Percentiles rank a stretch among this genome's conserved stretches.
phyloP scores from a whole-genome alignment of 2,888 invertebrate genomes.

The Cyclophora punctaria region DNA sequence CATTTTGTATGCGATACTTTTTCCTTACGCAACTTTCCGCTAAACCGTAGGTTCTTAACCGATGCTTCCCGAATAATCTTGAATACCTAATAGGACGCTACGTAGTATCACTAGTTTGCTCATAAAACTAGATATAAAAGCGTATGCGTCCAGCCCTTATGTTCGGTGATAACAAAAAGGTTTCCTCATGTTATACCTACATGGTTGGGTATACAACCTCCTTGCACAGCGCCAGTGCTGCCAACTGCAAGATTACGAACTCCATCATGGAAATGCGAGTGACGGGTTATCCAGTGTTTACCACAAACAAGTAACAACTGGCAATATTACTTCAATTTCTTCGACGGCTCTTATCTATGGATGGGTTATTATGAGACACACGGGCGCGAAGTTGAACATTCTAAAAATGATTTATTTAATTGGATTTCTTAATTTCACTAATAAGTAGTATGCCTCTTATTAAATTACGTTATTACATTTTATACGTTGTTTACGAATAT shows the following conservation, averaged over 20 bases:
- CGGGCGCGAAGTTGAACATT: conserved; percentile 5
- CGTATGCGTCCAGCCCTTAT: conserved; percentile 1
- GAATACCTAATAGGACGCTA: too few relatives aligned
- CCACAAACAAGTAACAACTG: conserved; percentile 47
- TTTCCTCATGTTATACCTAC: conserved; percentile 9
- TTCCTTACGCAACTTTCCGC: too few relatives aligned
- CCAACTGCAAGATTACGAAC: conserved; percentile 32
- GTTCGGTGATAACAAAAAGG: conserved; percentile 10
- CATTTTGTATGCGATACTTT: too few relatives aligned
- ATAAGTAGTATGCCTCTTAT: too few relatives aligned
- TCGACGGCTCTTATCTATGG: conserved; percentile 46
- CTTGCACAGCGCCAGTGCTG: conserved; percentile 1
- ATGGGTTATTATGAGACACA: conserved; percentile 26
- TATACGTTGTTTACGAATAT: too few relatives aligned
- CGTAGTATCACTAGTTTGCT: conserved; percentile 1
- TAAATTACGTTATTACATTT: too few relatives aligned
- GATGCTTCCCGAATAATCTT: too few relatives aligned
- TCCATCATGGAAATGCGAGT: conserved; percentile 37
- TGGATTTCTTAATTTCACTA: too few relatives aligned
- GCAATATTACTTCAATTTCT: conserved; percentile 54
- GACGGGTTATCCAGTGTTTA: conserved; percentile 32
- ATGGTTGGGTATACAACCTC: too few relatives aligned
- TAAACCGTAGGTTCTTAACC: too few relatives aligned
- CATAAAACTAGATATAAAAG: conserved; percentile 4
- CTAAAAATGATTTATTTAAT: too few relatives aligned